Percentiles rank a stretch among this genome's conserved stretches.
Conservation (phyloP, 1,140 invertebrate species). For the Scaptomyza montana region DNA sequence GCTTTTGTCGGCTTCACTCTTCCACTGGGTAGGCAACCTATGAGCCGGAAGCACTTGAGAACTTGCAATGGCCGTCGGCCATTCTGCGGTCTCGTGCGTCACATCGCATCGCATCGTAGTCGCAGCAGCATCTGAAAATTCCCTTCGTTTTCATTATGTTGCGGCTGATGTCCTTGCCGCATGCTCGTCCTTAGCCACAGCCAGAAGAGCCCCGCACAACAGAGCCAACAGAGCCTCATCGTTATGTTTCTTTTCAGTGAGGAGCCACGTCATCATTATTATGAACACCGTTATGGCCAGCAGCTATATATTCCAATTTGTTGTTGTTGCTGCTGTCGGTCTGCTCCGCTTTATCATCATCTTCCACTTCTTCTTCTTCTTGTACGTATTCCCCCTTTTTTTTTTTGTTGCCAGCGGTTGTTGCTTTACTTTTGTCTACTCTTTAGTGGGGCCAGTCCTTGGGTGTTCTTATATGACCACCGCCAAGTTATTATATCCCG, state of each 20-base stretch:
- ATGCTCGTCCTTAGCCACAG: constrained; percentile 6
- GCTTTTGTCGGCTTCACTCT: constrained; percentile 2
- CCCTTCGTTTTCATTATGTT: constrained; percentile 82
- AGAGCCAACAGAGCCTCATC: constrained; percentile 35
- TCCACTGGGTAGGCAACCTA: constrained; percentile 65
- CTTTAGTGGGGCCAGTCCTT: constrained; percentile 48
- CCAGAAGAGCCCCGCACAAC: constrained; percentile 5
- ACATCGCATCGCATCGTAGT: constrained; percentile 44
- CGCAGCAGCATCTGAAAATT: constrained; percentile 67
- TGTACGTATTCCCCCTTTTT: constrained; percentile 38
- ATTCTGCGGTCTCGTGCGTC: constrained; percentile 76
- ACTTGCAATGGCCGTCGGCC: constrained; percentile 73
- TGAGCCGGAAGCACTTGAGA: constrained; percentile 83
- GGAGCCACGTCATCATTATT: constrained; percentile 81
- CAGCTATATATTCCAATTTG: constrained; percentile 80
- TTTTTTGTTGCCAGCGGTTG: constrained; percentile 70
- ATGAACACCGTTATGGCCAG: constrained; percentile 79
- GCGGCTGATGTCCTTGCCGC: constrained; percentile 75
- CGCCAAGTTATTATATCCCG: constrained; percentile 53
- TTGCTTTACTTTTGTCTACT: constrained; percentile 72
- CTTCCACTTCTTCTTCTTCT: not conserved
- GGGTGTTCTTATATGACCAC: constrained; percentile 80
- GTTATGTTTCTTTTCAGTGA: constrained; percentile 75
- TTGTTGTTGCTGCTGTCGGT: constrained; percentile 63
- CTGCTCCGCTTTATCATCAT: not conserved